Evolutionary conservation across 2,888 invertebrate species (phyloP).

Genomic region (Ectemnius cavifrons): DNA sequence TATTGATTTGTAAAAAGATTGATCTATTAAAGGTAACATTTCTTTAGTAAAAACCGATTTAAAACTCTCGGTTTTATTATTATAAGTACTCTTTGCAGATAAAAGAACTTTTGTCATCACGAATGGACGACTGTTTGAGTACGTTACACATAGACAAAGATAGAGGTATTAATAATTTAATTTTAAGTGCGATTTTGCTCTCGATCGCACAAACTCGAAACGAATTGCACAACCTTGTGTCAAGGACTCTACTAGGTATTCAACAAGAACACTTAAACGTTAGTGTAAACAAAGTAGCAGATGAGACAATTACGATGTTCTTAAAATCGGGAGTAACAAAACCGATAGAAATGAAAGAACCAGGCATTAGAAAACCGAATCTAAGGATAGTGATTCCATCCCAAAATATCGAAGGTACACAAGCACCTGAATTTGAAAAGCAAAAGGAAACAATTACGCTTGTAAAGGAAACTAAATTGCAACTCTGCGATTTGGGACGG

Average conservation of each 20-base stretch:
- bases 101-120: conserved; percentile 81
- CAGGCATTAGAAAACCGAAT: conserved; percentile 59
- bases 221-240: conserved; percentile 80
- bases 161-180: conserved; percentile 81
- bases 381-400: conserved; percentile 70
- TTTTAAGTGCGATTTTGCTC: conserved; percentile 85
- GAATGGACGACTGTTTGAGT: conserved; percentile 85
- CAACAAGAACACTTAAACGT: conserved; percentile 80
- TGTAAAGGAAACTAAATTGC: conserved; percentile 79
- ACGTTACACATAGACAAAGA: conserved; percentile 80
- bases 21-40: conserved; percentile 80
- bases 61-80: neutral
- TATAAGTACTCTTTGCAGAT: conserved; percentile 71
- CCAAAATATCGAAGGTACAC: conserved; percentile 46
- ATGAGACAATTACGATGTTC: conserved; percentile 77
- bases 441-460: conserved; percentile 59
- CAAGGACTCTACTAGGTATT: conserved; percentile 83
- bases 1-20: conserved; percentile 85
- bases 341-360: conserved; percentile 47
- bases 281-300: conserved; percentile 77
- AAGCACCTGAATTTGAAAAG: conserved; percentile 11
- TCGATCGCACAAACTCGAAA: conserved; percentile 81
- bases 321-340: conserved; percentile 78
- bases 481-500: conserved; percentile 84
- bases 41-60: neutral